These are phyloP conservation scores for Parapristionchus giblindavisi DNA, from an alignment of 2,888 invertebrate genomes.

Conservation along the genomic window DNA sequence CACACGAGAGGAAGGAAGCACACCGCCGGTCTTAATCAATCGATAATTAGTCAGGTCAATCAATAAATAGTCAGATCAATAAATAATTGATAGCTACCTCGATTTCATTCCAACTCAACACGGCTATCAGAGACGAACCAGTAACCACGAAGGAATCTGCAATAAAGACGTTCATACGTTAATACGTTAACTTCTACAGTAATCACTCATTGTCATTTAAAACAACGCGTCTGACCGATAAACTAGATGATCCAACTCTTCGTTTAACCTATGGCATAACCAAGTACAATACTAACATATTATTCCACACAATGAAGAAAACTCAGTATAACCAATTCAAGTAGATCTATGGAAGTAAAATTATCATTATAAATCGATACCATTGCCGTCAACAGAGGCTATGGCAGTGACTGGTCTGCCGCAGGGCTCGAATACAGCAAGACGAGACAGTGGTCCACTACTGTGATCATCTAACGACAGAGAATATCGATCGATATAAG, in stretches of 20 bases:
- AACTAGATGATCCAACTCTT: too few species aligned
- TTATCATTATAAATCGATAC: background rate
- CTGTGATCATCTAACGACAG: background rate
- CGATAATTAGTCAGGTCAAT: background rate
- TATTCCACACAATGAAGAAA: too few species aligned
- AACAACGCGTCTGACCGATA: too few species aligned
- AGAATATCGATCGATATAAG: background rate
- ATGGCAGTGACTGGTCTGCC: background rate
- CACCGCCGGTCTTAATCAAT: background rate
- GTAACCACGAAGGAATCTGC: conserved; percentile 2
- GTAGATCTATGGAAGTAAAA: background rate
- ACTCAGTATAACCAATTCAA: background rate
- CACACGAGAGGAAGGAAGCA: conserved; percentile 1
- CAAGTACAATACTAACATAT: too few species aligned
- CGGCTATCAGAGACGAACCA: conserved; percentile 16
- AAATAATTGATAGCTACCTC: background rate
- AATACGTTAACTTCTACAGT: too few species aligned
- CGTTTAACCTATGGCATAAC: too few species aligned
- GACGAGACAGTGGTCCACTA: background rate
- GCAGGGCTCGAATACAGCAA: background rate
- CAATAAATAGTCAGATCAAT: background rate
- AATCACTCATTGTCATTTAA: too few species aligned
- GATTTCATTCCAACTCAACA: background rate
- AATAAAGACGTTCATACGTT: too few species aligned
- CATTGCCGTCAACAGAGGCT: background rate